Evolutionary conservation across 2,113 vertebrate species (phyloP).

Genomic region (Acinonyx jubatus): DNA sequence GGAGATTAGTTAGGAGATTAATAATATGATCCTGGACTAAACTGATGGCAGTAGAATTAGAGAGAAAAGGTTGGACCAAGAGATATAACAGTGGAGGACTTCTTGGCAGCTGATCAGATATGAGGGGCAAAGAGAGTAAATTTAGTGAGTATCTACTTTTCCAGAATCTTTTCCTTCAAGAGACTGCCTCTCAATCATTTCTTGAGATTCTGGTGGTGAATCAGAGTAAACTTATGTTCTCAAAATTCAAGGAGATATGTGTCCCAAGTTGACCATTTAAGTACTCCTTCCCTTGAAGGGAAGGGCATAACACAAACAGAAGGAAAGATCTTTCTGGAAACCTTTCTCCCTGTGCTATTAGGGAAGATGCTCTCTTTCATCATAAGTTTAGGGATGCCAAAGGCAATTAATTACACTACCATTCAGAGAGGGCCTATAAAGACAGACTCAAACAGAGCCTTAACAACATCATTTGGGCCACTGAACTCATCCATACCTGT

Average conservation of each 20-base stretch:
- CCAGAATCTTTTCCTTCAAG: neutral
- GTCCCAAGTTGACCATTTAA: neutral
- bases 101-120: neutral
- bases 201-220: neutral
- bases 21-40: neutral
- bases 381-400: neutral
- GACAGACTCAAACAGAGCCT: neutral
- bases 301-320: neutral
- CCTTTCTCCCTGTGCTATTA: neutral
- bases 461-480: neutral
- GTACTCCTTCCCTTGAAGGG: neutral
- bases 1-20: neutral
- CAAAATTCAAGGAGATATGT: neutral
- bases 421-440: neutral
- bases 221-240: neutral
- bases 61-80: neutral
- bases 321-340: constrained; percentile 15
- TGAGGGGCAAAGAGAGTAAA: neutral
- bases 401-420: neutral
- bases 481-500: neutral
- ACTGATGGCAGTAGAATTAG: neutral
- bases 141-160: constrained; percentile 24
- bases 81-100: neutral
- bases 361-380: neutral
- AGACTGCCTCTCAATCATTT: neutral